These are phyloP conservation scores for Neogobius melanostomus DNA, from an alignment of 2,113 vertebrate genomes.

Conservation along the genomic window DNA sequence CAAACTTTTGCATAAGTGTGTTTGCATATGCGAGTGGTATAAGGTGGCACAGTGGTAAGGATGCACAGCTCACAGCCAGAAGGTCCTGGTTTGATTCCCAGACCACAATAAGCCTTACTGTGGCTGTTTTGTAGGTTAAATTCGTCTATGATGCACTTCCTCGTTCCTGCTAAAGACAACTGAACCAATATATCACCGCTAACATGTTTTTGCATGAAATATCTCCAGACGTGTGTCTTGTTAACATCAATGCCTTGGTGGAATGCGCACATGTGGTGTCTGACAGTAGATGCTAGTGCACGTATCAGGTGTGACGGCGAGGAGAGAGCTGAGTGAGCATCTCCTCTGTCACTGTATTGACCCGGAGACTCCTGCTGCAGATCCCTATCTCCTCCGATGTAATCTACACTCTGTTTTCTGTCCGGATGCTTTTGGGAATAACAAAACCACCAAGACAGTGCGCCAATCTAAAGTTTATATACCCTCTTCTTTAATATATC, in stretches of 20 bases:
- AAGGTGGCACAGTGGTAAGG: too few species aligned
- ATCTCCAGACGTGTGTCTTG: too few species aligned
- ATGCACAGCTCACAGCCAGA: too few species aligned
- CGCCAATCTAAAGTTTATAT: slow-evolving; percentile 6
- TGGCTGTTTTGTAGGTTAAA: too few species aligned
- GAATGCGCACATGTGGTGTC: not conserved
- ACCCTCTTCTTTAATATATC: slow-evolving; percentile 16
- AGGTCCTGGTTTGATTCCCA: too few species aligned
- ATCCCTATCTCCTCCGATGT: slow-evolving; percentile 49
- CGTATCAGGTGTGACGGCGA: slow-evolving; percentile 33
- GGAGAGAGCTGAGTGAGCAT: slow-evolving; percentile 37
- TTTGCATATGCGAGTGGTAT: not conserved
- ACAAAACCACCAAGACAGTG: slow-evolving; percentile 9
- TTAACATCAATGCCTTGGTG: too few species aligned
- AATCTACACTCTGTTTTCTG: slow-evolving; percentile 53
- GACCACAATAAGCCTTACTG: too few species aligned
- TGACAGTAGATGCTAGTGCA: not conserved
- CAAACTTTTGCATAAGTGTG: too few species aligned
- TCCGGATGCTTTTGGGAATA: slow-evolving; percentile 11
- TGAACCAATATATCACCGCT: too few species aligned
- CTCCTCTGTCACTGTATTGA: slow-evolving; percentile 52
- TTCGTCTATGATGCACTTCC: too few species aligned
- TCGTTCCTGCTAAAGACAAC: too few species aligned
- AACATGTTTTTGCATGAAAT: not conserved
- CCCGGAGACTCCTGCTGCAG: slow-evolving; percentile 30